Conservation (phyloP, 2,113 vertebrate species). For the Hypomesus transpacificus region DNA sequence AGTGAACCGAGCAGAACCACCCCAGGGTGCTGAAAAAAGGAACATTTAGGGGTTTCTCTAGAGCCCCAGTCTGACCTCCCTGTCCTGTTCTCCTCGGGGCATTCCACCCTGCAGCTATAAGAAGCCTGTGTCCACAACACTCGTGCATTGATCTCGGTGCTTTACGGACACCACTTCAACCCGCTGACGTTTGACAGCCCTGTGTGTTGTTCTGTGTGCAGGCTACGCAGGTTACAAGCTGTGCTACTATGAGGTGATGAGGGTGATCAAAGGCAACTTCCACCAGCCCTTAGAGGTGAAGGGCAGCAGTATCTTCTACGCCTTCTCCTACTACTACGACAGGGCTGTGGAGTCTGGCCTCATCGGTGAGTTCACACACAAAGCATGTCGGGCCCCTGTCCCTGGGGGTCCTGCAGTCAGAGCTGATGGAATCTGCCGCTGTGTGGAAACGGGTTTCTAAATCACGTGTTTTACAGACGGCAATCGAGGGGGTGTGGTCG, state of each 20-base stretch:
- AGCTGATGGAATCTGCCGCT: neutral
- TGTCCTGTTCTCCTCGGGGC: constrained; percentile 16
- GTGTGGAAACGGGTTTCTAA: neutral
- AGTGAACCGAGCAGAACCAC: constrained; percentile 37
- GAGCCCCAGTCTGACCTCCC: constrained; percentile 40
- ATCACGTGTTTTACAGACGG: constrained; percentile 71
- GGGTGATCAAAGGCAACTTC: constrained; percentile 85
- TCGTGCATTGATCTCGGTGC: too few species aligned
- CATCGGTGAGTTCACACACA: constrained; percentile 78
- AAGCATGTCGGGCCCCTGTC: neutral
- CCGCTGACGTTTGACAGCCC: neutral
- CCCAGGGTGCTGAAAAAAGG: constrained; percentile 47
- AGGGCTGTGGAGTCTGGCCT: constrained; percentile 87
- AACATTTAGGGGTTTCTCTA: constrained; percentile 60
- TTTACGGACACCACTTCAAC: too few species aligned
- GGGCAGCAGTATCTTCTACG: constrained; percentile 86
- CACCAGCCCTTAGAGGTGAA: constrained; percentile 90
- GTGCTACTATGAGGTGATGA: constrained; percentile 89
- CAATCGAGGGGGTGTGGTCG: constrained; percentile 82
- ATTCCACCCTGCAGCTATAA: constrained; percentile 12
- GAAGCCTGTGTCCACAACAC: constrained; percentile 3
- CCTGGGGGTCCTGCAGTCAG: too few species aligned
- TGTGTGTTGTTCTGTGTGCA: constrained; percentile 45
- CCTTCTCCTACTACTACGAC: constrained; percentile 97
- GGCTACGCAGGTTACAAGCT: constrained; percentile 87